Conservation (phyloP, 2,113 vertebrate genomes). For the Lepisosteus osseus region DNA sequence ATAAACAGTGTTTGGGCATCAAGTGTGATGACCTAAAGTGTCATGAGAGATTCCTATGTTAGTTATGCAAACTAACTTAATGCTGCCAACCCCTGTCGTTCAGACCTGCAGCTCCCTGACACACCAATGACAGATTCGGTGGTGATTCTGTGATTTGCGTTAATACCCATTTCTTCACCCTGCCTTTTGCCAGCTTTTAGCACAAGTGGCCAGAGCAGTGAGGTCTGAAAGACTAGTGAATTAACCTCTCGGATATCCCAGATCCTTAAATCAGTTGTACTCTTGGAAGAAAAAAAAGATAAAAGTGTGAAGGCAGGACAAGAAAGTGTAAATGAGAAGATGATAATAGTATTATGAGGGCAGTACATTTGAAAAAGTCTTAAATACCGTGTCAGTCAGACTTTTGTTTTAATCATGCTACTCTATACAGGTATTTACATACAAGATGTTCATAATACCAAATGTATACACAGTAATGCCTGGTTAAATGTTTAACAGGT, state of each 20-base stretch:
- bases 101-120: slow-evolving; percentile 1
- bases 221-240: slow-evolving; percentile 31
- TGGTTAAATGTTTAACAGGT: too few species aligned
- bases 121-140: not conserved
- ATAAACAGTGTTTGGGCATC: slow-evolving; percentile 25
- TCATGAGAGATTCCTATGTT: slow-evolving; percentile 30
- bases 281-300: slow-evolving; percentile 13
- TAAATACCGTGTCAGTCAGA: not conserved
- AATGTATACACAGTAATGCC: not conserved
- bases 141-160: slow-evolving; percentile 4
- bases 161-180: slow-evolving; percentile 24
- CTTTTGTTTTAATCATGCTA: not conserved
- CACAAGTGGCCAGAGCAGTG: slow-evolving; percentile 27
- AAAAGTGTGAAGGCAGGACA: not conserved
- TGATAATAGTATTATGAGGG: not conserved
- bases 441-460: not conserved
- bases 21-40: slow-evolving; percentile 23
- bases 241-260: slow-evolving; percentile 39
- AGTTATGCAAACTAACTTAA: slow-evolving; percentile 18
- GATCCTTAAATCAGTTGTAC: slow-evolving; percentile 19
- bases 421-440: not conserved
- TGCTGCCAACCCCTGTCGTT: not conserved
- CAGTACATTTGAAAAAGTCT: not conserved
- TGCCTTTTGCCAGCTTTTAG: slow-evolving; percentile 27
- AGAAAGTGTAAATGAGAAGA: not conserved